Conservation (phyloP, 2,113 vertebrate genomes). For the Lepidiolamprologus cunningtoni region DNA sequence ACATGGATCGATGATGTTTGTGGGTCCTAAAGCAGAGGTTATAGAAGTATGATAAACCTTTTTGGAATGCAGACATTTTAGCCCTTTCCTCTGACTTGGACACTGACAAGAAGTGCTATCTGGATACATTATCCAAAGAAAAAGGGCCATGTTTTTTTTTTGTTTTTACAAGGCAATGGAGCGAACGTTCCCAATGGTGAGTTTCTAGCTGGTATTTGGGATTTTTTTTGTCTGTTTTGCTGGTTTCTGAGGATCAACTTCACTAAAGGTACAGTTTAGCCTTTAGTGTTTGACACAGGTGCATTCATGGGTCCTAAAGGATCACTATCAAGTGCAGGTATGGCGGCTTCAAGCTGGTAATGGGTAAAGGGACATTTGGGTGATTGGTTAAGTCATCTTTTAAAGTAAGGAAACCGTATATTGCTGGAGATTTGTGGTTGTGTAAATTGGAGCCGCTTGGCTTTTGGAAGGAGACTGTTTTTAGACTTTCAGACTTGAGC, state of each 20-base stretch:
- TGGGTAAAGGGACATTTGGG: slow-evolving; percentile 26
- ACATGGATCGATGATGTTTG: slow-evolving; percentile 1
- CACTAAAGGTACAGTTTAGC: slow-evolving; percentile 11
- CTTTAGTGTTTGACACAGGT: slow-evolving; percentile 22
- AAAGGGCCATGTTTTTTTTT: slow-evolving; percentile 13
- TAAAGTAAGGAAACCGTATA: not conserved
- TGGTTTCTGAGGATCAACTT: slow-evolving; percentile 49
- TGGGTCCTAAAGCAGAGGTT: slow-evolving; percentile 42
- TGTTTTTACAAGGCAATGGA: slow-evolving; percentile 48
- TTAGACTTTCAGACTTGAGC: slow-evolving; percentile 14
- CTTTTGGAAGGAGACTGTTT: slow-evolving; percentile 13
- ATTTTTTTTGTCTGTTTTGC: slow-evolving; percentile 17
- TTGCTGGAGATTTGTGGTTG: slow-evolving; percentile 8
- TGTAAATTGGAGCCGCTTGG: not conserved
- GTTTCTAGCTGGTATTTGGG: slow-evolving; percentile 53
- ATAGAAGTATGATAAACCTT: slow-evolving; percentile 4
- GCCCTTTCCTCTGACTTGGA: slow-evolving; percentile 44
- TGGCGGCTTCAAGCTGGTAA: slow-evolving; percentile 24
- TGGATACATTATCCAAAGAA: slow-evolving; percentile 27
- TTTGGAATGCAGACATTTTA: slow-evolving; percentile 64
- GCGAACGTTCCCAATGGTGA: slow-evolving; percentile 43
- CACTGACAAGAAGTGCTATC: slow-evolving; percentile 42
- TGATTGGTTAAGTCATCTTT: slow-evolving; percentile 19
- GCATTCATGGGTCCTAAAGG: not conserved
- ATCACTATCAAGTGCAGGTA: slow-evolving; percentile 5